A percentile compares a stretch with the other conserved stretches of the same genome.
These are phyloP conservation scores for Andinoacara biseriatus DNA, from an alignment of 2,113 vertebrate genomes.

Conservation along the genomic window DNA sequence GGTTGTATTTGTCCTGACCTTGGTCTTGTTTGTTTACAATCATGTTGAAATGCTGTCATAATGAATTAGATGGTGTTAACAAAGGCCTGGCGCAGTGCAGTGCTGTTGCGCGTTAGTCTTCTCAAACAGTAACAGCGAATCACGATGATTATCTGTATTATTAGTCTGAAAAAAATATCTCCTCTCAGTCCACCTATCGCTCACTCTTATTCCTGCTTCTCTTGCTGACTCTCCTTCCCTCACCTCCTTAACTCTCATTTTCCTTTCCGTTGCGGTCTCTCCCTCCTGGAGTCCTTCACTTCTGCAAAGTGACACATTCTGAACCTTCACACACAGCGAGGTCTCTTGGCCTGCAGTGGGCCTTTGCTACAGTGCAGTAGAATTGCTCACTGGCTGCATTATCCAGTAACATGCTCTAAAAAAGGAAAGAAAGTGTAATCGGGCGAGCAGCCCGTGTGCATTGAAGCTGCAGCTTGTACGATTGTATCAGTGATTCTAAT, in stretches of 20 bases:
- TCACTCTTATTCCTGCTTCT: background rate
- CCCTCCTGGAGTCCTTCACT: conserved; percentile 13
- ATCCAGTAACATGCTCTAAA: conserved; percentile 61
- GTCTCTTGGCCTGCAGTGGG: conserved; percentile 48
- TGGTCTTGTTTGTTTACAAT: conserved; percentile 32
- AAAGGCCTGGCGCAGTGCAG: background rate
- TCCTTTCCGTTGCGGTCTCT: conserved; percentile 11
- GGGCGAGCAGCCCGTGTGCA: conserved; percentile 53
- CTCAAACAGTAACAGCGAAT: conserved; percentile 6
- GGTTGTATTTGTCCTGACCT: conserved; percentile 11
- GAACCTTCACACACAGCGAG: conserved; percentile 18
- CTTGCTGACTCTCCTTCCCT: background rate
- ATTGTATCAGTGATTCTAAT: conserved; percentile 67
- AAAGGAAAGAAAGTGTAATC: conserved; percentile 62
- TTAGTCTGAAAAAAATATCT: conserved; percentile 24
- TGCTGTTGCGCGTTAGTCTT: conserved; percentile 21
- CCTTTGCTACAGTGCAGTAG: conserved; percentile 37
- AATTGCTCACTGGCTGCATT: conserved; percentile 73
- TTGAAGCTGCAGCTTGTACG: conserved; percentile 52
- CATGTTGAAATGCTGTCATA: background rate
- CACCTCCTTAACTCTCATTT: conserved; percentile 1
- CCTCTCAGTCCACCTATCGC: background rate
- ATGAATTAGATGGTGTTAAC: conserved; percentile 35
- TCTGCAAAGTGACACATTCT: conserved; percentile 41
- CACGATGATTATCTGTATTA: conserved; percentile 6